A percentile compares a stretch with the other conserved stretches of the same genome.
phyloP scores from a whole-genome alignment of 2,113 vertebrate genomes.

The Gopherus evgoodei region DNA sequence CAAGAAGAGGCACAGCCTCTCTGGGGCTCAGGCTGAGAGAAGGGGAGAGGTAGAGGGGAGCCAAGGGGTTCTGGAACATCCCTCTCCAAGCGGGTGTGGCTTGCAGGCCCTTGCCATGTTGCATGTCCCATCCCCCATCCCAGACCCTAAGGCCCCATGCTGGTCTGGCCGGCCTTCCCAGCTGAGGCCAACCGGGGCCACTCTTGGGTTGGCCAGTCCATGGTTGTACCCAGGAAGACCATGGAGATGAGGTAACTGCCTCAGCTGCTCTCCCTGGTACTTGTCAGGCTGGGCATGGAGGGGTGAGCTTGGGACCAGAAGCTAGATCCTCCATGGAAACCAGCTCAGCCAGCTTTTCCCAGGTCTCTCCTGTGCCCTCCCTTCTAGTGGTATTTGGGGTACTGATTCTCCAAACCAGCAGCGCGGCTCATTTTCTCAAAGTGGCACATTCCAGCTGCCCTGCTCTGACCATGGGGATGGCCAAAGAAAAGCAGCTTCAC shows the following conservation, averaged over 20 bases:
- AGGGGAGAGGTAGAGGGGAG: background rate
- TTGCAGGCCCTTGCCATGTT: background rate
- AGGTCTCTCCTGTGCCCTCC: background rate
- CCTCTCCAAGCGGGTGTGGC: background rate
- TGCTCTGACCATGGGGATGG: background rate
- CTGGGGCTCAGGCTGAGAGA: background rate
- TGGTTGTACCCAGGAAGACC: background rate
- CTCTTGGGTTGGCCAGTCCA: no score
- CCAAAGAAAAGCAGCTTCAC: background rate
- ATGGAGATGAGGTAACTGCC: background rate
- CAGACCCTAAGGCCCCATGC: background rate
- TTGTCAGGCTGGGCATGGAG: background rate
- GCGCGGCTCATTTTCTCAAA: background rate
- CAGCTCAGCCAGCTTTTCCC: background rate
- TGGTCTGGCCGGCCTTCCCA: background rate
- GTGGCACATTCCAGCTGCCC: background rate
- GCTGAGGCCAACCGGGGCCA: background rate
- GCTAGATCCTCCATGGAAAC: fast-evolving
- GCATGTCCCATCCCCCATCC: background rate
- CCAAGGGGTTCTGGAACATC: background rate
- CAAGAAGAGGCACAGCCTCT: background rate
- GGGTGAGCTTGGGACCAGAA: background rate
- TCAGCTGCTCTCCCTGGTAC: conserved; percentile 2
- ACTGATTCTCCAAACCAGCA: background rate
- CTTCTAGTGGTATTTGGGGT: background rate